Conservation (phyloP, 2,888 invertebrate species). For the Stomorhina lunata region DNA sequence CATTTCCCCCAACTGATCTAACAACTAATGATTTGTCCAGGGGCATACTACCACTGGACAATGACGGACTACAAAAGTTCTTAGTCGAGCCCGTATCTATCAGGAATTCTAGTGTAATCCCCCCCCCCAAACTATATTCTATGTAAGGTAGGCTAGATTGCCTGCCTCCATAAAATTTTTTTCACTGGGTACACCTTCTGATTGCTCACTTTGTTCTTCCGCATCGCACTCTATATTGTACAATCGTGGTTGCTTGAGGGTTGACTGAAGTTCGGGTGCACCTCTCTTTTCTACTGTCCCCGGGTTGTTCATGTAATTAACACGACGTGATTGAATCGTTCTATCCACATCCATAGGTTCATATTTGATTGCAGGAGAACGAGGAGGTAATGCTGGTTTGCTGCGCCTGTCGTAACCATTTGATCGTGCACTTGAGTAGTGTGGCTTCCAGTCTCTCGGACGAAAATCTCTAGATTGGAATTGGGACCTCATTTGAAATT, state of each 20-base stretch:
- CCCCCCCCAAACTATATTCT: background rate
- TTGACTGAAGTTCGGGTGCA: background rate
- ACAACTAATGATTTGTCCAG: background rate
- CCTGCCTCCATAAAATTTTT: slow-evolving; percentile 11
- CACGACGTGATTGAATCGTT: background rate
- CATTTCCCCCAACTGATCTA: background rate
- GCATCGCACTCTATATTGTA: background rate
- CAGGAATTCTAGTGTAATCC: background rate
- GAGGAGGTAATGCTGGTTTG: background rate
- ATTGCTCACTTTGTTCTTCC: background rate
- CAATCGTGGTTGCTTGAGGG: background rate
- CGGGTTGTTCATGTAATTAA: slow-evolving; percentile 2
- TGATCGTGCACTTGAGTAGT: background rate
- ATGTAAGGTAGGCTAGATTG: slow-evolving; percentile 18
- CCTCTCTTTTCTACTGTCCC: background rate
- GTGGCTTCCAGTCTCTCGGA: background rate
- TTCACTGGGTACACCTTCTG: background rate
- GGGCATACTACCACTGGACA: background rate
- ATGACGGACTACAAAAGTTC: background rate
- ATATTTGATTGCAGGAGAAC: too few species aligned
- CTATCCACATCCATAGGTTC: too few species aligned
- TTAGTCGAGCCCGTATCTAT: slow-evolving; percentile 13
- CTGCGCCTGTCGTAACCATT: background rate
- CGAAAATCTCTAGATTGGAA: background rate
- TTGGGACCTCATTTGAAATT: background rate